Base-by-base conservation (phyloP, 2,888 invertebrate genomes). In the Apamea crenata region DNA sequence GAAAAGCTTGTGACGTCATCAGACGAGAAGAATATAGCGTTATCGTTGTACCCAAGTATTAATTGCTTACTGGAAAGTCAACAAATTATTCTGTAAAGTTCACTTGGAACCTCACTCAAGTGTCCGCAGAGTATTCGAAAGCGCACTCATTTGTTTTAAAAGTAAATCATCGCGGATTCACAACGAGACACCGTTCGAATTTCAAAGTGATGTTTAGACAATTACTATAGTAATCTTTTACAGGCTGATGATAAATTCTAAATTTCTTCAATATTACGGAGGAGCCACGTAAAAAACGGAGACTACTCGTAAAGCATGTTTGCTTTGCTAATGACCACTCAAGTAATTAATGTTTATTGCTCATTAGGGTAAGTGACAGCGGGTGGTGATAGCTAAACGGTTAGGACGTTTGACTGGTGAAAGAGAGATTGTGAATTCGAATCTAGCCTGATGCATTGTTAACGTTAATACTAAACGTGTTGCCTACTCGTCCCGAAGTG, bases 321-420 rank as follows among this genome's bases (percentile, higher is more conserved):
- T 7, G 50, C 81, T 69, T 21, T 32, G 5, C 25, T 69, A 69
- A 69, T 78, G 40, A 69, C 61, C 78, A 78, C 70, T 81, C n/a
- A 25, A n/a, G n/a, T n/a, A n/a, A n/a, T n/a, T n/a, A n/a, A n/a
- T n/a, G n/a, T n/a, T n/a, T n/a, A n/a, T n/a, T n/a, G n/a, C n/a
- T n/a, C 29, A 78, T 78, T 78, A 61, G 16, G 70, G 29, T 66
- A 78, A 77, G 65, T 56, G 78, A 76, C 21, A n/a, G 59, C 6
- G 14, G 3, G 32, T n/a, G 18, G 44, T 25, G 29, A 25, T 32
- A 14, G 36, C 14, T 1, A 3, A n/a, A 21, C 18, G 10, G 59
- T 16, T 16, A 44, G 7, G n/a, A 10, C 25, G 29, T 69, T 5
- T 25, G 40, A 8, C 0, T 40, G 53, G 29, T 4, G 4, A 8